Evolutionary conservation across 2,797 vertebrate species (phyloP), one percentile per base, ranked within the genome.

Genomic region (Psittacula derbiana): DNA sequence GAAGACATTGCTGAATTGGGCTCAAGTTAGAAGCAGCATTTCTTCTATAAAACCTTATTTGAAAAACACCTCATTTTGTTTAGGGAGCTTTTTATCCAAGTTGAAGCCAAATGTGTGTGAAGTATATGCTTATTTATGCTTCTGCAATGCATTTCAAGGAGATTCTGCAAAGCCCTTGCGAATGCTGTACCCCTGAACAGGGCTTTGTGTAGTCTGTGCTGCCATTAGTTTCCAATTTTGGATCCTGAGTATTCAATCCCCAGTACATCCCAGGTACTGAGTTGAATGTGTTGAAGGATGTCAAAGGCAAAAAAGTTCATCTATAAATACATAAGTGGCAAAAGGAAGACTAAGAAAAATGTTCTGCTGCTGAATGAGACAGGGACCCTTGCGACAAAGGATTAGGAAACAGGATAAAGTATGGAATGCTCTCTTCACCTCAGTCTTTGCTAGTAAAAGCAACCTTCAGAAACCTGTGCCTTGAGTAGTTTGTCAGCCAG

Each of bases 381-480:
- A 69, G 27, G 10, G 16, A 5, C 25, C 38, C 16, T 50, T 80
- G 38, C 0, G 0, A 57, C 21, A 40, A 12, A 62, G 25, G 53
- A 24, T 0, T 50, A 16, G 27, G 33, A 73, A 57, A 41, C 11
- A 60, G 16, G 30, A 47, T 49, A 53, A 73, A 23, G 31, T 53
- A 43, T 31, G 41, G 38, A 57, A 72, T 31, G 60, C 6, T 79
- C 52, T 60, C 14, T 58, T 58, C 33, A 58, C n/a, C 23, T 58
- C 55, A 58, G 55, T 36, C 55, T 58, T 58, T 58, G 31, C 8
- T 52, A 58, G 20, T 38, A 72, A 72, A 41, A 80, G 11, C 27
- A 85, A 7, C 15, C 41, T 85, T 47, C 31, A 79, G 74, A 61
- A 90, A 53, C 41, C 27, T 46, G 11, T 58, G 31, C n/a, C 55